phyloP scores from a whole-genome alignment of 2,797 vertebrate genomes.

The Sebastes itinus region DNA sequence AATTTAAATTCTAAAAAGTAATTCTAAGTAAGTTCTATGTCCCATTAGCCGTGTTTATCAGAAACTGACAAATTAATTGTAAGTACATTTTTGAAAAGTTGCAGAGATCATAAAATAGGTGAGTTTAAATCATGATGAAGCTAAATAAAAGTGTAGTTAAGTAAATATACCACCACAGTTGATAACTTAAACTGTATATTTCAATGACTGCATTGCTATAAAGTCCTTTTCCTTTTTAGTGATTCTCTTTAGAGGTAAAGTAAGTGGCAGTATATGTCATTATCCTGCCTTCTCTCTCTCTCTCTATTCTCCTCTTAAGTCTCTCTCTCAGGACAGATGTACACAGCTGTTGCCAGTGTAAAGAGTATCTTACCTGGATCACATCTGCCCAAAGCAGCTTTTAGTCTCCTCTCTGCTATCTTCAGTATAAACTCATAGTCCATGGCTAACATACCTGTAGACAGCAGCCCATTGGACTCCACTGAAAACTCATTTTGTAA shows the following conservation, averaged over 20 bases:
- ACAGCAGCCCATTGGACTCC: not conserved
- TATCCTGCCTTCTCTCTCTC: not conserved
- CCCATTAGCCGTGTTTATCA: not conserved
- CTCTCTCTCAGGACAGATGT: not conserved
- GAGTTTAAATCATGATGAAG: not conserved
- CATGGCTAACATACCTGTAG: constrained; percentile 47
- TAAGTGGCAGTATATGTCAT: not conserved
- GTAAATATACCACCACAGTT: not conserved
- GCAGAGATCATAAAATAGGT: not conserved
- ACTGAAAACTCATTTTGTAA: constrained; percentile 17
- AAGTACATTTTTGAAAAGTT: not conserved
- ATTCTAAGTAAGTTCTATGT: not conserved
- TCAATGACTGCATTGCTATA: not conserved
- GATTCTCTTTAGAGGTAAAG: not conserved
- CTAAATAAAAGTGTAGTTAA: not conserved
- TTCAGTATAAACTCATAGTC: constrained; percentile 71
- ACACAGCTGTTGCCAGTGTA: not conserved
- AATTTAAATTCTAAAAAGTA: not conserved
- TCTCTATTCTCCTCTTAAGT: not conserved
- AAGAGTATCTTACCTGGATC: constrained; percentile 59
- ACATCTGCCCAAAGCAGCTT: constrained; percentile 58
- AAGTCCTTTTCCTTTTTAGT: not conserved
- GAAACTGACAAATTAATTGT: not conserved
- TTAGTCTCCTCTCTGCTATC: constrained; percentile 69
- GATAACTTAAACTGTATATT: not conserved